Evolutionary conservation across 2,888 invertebrate species (phyloP), one percentile per base, ranked within the genome.

Genomic region (Crematogaster levior): DNA sequence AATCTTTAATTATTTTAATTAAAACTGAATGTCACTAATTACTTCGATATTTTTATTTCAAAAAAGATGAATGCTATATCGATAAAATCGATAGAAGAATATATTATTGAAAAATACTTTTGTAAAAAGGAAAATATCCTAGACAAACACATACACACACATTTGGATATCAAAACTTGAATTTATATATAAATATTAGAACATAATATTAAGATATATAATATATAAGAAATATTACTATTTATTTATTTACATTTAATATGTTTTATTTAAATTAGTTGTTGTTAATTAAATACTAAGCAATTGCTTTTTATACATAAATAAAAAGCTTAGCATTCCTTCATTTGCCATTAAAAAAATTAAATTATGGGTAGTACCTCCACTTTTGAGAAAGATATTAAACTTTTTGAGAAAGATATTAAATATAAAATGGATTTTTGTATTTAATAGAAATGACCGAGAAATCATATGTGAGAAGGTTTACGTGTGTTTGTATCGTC

Each of bases 111-210:
- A 73, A 58, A 18, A 21, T 34, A 40, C n/a, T 27, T 37, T 18
- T 40, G 3, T 53, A 72, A 5, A 37, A 53, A 24, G 2, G n/a
- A 3, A 12, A 0, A 61, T 7, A 61, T 60, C 6, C 18, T 30
- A 15, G 6, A n/a, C n/a, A n/a, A n/a, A 21, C 21, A 30, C 34
- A 60, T 3, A n/a, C 4, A 30, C 1, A 10, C 15, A 56, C 0
- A 56, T 58, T 34, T 58, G 10, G 9, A 58, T 30, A 0, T 12
- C 10, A 0, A n/a, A 34, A 34, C 7, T n/a, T 58, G 9, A 60
- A 60, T 60, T n/a, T 34, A n/a, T n/a, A 60, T 34, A 34, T 60
- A 60, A 60, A n/a, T n/a, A 27, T 58, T n/a, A n/a, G 9, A 60
- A n/a, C 9, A 60, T 21, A n/a, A 46, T n/a, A n/a, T n/a, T n/a